Conservation (phyloP, 2,797 vertebrate species). For the Pseudomugil tenellus region DNA sequence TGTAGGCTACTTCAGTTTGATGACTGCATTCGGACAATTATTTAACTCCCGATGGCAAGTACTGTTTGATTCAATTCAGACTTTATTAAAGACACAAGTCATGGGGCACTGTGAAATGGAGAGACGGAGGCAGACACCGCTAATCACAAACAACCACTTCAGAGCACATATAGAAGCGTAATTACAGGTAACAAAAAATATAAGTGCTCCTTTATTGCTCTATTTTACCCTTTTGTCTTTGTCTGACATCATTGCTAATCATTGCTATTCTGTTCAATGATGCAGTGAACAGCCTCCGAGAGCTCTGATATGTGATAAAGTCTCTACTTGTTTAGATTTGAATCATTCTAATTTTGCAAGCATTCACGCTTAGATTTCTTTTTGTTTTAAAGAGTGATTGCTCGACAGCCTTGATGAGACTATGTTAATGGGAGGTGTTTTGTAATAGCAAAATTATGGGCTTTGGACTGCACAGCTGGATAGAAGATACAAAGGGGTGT, state of each 20-base stretch:
- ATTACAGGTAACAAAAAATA: slow-evolving; percentile 41
- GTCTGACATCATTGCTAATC: slow-evolving; percentile 52
- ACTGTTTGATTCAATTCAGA: slow-evolving; percentile 19
- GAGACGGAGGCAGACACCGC: slow-evolving; percentile 10
- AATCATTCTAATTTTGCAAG: slow-evolving; percentile 34
- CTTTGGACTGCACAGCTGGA: slow-evolving; percentile 29
- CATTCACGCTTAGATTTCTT: slow-evolving; percentile 48
- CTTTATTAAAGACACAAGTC: slow-evolving; percentile 16
- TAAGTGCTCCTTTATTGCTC: slow-evolving; percentile 19
- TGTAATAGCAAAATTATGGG: slow-evolving; percentile 64
- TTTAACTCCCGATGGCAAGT: slow-evolving; percentile 32
- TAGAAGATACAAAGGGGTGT: slow-evolving; percentile 28
- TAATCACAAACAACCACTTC: slow-evolving; percentile 50
- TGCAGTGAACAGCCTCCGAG: slow-evolving; percentile 18
- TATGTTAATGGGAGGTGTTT: slow-evolving; percentile 49
- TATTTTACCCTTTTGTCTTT: slow-evolving; percentile 26
- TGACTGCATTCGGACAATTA: slow-evolving; percentile 12
- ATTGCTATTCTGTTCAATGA: slow-evolving; percentile 47
- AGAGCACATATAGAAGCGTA: slow-evolving; percentile 15
- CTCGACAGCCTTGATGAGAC: slow-evolving; percentile 50
- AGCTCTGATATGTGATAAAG: slow-evolving; percentile 23
- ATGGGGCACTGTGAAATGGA: slow-evolving; percentile 15
- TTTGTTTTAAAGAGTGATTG: slow-evolving; percentile 62
- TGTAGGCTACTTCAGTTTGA: slow-evolving; percentile 9
- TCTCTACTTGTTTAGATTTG: slow-evolving; percentile 15